Conservation (phyloP, 2,797 vertebrate genomes). For the Tauraco hartlaubi region DNA sequence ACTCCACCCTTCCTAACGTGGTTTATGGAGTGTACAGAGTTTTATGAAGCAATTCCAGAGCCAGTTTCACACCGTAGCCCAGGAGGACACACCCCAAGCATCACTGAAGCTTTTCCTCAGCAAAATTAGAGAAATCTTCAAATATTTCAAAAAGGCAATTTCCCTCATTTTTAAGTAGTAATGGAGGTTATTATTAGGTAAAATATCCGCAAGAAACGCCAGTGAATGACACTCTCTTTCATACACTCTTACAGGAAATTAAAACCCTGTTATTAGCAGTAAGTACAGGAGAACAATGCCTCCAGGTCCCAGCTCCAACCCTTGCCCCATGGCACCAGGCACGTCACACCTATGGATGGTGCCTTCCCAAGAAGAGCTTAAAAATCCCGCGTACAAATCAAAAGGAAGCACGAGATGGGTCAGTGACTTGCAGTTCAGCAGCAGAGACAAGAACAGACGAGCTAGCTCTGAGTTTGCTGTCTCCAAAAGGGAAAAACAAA, state of each 20-base stretch:
- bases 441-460: neutral
- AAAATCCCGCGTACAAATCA: neutral
- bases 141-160: neutral
- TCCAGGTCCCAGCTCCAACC: neutral
- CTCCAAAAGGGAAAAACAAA: neutral
- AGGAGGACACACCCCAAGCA: neutral
- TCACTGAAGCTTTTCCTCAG: neutral
- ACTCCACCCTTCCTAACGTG: neutral
- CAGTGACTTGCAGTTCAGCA: neutral
- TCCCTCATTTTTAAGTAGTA: neutral
- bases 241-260: neutral
- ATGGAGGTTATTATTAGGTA: neutral
- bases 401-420: neutral
- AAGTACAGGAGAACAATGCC: neutral
- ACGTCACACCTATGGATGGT: neutral
- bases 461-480: neutral
- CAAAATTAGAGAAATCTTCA: neutral
- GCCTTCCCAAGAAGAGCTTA: neutral
- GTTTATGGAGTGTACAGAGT: neutral
- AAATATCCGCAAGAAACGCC: neutral
- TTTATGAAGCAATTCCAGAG: neutral
- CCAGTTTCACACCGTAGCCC: neutral
- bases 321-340: rapidly evolving
- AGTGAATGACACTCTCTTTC: neutral
- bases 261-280: neutral